Evolutionary conservation across 2,113 vertebrate genomes (phyloP), one percentile per base, ranked within the genome.

Genomic region (Proterorhinus semilunaris): DNA sequence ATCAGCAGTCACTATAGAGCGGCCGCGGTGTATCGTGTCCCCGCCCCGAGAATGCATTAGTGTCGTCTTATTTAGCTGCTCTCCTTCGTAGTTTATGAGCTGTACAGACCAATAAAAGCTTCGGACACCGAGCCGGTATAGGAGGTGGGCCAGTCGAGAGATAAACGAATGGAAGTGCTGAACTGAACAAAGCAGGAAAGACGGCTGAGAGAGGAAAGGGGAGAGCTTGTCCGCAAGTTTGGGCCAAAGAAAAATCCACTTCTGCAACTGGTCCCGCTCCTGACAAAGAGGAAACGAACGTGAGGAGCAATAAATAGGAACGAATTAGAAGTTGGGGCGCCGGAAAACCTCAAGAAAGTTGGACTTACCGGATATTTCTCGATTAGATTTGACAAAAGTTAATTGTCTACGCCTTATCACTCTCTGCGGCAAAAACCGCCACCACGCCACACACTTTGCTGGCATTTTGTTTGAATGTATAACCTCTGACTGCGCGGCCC

Each of bases 71-170:
- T 87, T 86, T 78, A 77, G 71, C 58, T 72, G 36, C 45, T 45
- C 13, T 16, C 12, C 42, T 66, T 77, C 62, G 67, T 72, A 12
- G 80, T 83, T 86, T 75, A 82, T 84, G 81, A 88, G 81, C 75
- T 84, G 84, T 82, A 80, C 73, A 77, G 76, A 86, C 57, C 82
- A 87, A 90, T 90, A 75, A 87, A 78, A 69, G 68, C 49, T 13
- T 71, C 6, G 64, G 69, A 73, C 75, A 72, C 62, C 65, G 58
- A 67, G 36, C 12, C 15, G 49, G 27, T 36, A 36, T 36, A n/a
- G 45, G 77, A 67, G 76, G 71, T 45, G 51, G 62, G 74, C 55
- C 36, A 77, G 75, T 77, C 84, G 78, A 84, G 54, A 78, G 79
- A 81, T 75, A 76, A 84, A 83, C 72, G 76, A 81, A 85, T 71